phyloP scores from a whole-genome alignment of 2,888 invertebrate genomes.

The Urechis unicinctus region DNA sequence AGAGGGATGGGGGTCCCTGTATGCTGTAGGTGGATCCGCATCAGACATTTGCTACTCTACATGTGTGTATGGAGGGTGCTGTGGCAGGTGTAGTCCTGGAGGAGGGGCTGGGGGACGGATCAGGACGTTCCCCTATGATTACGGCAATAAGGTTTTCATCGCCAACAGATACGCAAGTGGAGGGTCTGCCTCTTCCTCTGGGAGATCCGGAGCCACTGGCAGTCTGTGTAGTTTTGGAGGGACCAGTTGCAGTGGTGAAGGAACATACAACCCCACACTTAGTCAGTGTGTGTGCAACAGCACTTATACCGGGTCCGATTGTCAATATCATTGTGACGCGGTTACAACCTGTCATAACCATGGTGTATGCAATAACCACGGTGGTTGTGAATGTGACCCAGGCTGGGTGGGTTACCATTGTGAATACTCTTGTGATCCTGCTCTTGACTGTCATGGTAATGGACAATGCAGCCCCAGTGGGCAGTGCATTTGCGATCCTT shows the following conservation, averaged over 20 bases:
- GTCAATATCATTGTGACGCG: constrained; percentile 22
- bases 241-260: constrained; percentile 6
- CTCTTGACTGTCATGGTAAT: constrained; percentile 24
- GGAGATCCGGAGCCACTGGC: background rate
- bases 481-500: constrained; percentile 29
- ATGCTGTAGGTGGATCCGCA: constrained; percentile 23
- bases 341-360: constrained; percentile 20
- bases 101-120: constrained; percentile 32
- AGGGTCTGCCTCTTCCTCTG: too few relatives aligned
- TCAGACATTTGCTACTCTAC: too few relatives aligned
- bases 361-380: constrained; percentile 24
- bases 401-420: constrained; percentile 28
- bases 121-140: constrained; percentile 19
- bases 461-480: constrained; percentile 28
- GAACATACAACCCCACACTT: constrained; percentile 3
- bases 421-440: constrained; percentile 23
- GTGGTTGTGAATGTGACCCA: constrained; percentile 26
- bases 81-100: constrained; percentile 22
- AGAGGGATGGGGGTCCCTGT: constrained; percentile 28
- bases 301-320: constrained; percentile 27
- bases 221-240: background rate
- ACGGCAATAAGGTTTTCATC: constrained; percentile 23
- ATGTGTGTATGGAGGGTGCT: constrained; percentile 12
- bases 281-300: constrained; percentile 21
- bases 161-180: constrained; percentile 6